Percentiles rank a stretch among this genome's conserved stretches.
phyloP scores from a whole-genome alignment of 2,113 vertebrate genomes.

The Rhynchomys soricoides region DNA sequence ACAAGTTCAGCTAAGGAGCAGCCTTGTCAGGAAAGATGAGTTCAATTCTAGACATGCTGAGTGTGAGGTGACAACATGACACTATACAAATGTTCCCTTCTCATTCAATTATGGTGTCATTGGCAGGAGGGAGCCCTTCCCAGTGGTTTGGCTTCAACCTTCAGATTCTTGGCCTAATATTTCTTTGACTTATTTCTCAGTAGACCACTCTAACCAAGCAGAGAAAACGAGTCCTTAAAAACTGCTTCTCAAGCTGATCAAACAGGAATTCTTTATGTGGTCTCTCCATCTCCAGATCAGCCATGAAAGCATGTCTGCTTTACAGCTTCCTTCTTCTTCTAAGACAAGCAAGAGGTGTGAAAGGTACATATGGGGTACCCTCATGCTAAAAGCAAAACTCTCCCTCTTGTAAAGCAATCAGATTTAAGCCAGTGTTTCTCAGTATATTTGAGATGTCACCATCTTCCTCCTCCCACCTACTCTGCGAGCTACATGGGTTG shows the following conservation, averaged over 20 bases:
- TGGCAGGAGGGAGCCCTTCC: constrained; percentile 43
- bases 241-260: constrained; percentile 61
- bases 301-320: neutral
- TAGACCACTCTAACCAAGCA: constrained; percentile 56
- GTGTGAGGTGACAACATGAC: constrained; percentile 59
- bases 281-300: neutral
- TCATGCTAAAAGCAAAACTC: neutral
- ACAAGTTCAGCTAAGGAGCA: neutral
- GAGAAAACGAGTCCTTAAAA: constrained; percentile 32
- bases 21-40: constrained; percentile 30
- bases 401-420: neutral
- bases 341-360: constrained; percentile 17
- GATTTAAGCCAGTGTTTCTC: neutral
- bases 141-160: constrained; percentile 71
- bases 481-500: neutral
- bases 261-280: constrained; percentile 54
- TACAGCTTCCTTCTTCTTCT: constrained; percentile 23
- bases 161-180: constrained; percentile 64
- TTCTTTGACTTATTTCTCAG: constrained; percentile 67
- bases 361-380: neutral
- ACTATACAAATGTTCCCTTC: constrained; percentile 42
- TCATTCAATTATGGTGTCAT: constrained; percentile 38
- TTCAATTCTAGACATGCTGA: constrained; percentile 53
- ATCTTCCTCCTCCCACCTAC: neutral
- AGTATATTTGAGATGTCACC: neutral